Percentiles rank a stretch among this genome's conserved stretches.
Conservation (phyloP, 2,113 vertebrate genomes). For the Saimiri boliviensis region DNA sequence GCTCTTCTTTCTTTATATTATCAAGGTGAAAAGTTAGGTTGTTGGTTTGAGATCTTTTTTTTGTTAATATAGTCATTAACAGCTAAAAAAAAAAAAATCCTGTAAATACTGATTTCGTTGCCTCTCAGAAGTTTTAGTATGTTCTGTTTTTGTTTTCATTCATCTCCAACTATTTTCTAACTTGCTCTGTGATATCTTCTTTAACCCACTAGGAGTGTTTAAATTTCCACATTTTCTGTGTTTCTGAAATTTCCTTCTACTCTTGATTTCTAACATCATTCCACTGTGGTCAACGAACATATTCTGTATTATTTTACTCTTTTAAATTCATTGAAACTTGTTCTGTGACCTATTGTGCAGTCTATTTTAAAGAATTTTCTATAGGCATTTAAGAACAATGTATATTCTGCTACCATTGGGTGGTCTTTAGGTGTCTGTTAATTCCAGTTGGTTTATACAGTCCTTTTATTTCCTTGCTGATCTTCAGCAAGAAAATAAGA, state of each 20-base stretch:
- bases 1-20: neutral
- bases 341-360: neutral
- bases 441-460: neutral
- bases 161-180: neutral
- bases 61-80: neutral
- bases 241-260: neutral
- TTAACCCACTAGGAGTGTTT: neutral
- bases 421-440: neutral
- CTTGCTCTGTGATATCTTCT: constrained; percentile 2
- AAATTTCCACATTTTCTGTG: neutral
- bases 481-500: neutral
- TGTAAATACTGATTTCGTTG: neutral
- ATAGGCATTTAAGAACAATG: neutral
- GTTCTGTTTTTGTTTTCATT: neutral
- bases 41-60: neutral
- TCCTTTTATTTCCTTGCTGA: neutral
- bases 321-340: neutral
- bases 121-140: neutral
- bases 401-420: neutral
- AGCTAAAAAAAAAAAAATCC: neutral
- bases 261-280: neutral
- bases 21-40: neutral
- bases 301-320: neutral
- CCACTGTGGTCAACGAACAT: neutral
- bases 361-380: neutral